These are phyloP conservation scores for Heteractis magnifica DNA, from an alignment of 92 coral and sea anemone species.

Conservation along the genomic window DNA sequence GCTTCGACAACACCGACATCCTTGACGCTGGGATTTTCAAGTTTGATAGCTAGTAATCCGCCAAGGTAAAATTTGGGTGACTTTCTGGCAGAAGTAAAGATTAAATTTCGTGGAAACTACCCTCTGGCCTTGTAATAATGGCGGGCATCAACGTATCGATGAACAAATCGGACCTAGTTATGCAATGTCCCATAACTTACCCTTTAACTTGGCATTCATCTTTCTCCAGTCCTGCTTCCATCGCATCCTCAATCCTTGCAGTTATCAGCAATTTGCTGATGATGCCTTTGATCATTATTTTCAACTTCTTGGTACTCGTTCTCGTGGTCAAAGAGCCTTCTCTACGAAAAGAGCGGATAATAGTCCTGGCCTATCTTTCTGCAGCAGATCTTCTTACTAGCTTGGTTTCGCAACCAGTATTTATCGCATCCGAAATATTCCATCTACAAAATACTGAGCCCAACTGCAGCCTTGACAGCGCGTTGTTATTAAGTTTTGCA, in stretches of 20 bases:
- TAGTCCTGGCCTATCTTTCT: constrained; percentile 9
- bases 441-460: not conserved
- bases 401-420: constrained; percentile 9
- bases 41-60: too few relatives aligned
- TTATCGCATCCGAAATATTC: constrained; percentile 1
- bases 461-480: constrained; percentile 10
- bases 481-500: not conserved
- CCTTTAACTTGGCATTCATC: constrained; percentile 13
- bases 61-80: too few relatives aligned
- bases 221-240: not conserved
- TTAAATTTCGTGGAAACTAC: too few relatives aligned
- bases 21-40: too few relatives aligned
- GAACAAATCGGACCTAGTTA: too few relatives aligned
- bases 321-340: not conserved
- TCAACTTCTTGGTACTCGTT: not conserved
- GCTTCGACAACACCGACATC: too few relatives aligned
- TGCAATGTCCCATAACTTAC: not conserved
- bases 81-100: too few relatives aligned
- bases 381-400: not conserved
- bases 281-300: not conserved
- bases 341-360: constrained; percentile 3
- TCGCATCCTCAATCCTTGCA: not conserved
- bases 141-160: too few relatives aligned
- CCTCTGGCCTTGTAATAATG: too few relatives aligned
- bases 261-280: not conserved